These are phyloP conservation scores for Drosophila paucipuncta DNA, from an alignment of 2,888 invertebrate species.

Conservation along the genomic window DNA sequence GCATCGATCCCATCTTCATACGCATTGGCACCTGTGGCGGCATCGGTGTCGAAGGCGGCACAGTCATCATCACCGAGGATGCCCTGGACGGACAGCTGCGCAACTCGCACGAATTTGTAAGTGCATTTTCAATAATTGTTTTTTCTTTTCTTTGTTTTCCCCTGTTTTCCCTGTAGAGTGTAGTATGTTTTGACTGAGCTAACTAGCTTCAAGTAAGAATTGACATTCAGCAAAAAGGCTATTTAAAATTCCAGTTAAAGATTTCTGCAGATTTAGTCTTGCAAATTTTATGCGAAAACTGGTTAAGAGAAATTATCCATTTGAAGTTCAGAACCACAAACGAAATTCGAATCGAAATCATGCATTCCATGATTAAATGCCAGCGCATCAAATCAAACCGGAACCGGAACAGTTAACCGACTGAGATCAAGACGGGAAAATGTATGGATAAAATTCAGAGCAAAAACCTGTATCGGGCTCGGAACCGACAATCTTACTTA, in stretches of 20 bases:
- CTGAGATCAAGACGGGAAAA: not conserved
- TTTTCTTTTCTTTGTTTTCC: too few relatives aligned
- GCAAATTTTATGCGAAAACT: not conserved
- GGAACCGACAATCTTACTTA: not conserved
- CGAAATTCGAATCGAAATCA: not conserved
- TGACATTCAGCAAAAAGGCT: not conserved
- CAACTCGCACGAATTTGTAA: constrained; percentile 93
- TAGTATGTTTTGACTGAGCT: not conserved
- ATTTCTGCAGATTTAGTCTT: not conserved
- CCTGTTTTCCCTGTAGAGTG: too few relatives aligned
- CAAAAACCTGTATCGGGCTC: not conserved
- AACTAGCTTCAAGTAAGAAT: not conserved
- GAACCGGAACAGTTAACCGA: not conserved
- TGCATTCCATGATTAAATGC: not conserved
- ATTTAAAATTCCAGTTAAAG: not conserved
- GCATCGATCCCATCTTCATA: constrained; percentile 95
- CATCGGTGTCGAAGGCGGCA: constrained; percentile 95
- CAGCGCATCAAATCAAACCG: not conserved
- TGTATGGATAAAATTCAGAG: not conserved
- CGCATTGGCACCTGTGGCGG: constrained; percentile 98
- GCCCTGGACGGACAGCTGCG: constrained; percentile 95
- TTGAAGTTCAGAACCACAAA: not conserved
- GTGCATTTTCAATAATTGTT: constrained; percentile 53
- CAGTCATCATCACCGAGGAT: constrained; percentile 96
- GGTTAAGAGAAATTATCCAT: not conserved